Conservation (phyloP, 2,888 invertebrate species). For the Coleophora deauratella region DNA sequence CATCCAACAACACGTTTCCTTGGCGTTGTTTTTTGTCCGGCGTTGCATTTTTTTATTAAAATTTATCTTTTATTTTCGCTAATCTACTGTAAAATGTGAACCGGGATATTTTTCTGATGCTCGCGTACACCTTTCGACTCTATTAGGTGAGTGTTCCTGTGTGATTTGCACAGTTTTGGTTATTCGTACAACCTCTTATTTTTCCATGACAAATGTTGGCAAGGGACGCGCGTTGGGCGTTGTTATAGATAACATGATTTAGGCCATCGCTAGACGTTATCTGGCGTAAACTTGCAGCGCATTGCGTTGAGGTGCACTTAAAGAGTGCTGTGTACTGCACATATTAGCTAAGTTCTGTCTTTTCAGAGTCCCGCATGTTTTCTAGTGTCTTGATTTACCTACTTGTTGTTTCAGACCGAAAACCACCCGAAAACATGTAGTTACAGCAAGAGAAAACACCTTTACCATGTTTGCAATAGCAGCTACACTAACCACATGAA, state of each 20-base stretch:
- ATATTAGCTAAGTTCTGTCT: no score
- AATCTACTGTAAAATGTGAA: conserved; percentile 58
- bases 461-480: conserved; percentile 50
- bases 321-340: no score
- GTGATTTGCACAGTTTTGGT: no score
- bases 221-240: conserved; percentile 12
- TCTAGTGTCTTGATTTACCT: no score
- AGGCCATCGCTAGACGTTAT: neutral
- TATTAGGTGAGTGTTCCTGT: conserved; percentile 42
- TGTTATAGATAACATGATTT: conserved; percentile 1
- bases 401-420: conserved; percentile 40
- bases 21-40: conserved; percentile 70
- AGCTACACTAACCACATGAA: conserved; percentile 37
- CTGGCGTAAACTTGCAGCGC: no score
- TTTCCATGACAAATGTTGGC: conserved; percentile 5
- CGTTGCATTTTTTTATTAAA: conserved; percentile 51
- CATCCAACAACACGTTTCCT: conserved; percentile 72
- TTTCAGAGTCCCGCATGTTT: no score
- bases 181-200: no score
- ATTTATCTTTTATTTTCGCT: conserved; percentile 47
- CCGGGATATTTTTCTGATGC: conserved; percentile 37
- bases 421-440: conserved; percentile 50
- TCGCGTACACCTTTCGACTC: conserved; percentile 39
- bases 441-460: conserved; percentile 26
- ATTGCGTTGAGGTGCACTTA: no score